Base-by-base conservation (phyloP, 2,797 vertebrate species). In the Todus mexicanus region DNA sequence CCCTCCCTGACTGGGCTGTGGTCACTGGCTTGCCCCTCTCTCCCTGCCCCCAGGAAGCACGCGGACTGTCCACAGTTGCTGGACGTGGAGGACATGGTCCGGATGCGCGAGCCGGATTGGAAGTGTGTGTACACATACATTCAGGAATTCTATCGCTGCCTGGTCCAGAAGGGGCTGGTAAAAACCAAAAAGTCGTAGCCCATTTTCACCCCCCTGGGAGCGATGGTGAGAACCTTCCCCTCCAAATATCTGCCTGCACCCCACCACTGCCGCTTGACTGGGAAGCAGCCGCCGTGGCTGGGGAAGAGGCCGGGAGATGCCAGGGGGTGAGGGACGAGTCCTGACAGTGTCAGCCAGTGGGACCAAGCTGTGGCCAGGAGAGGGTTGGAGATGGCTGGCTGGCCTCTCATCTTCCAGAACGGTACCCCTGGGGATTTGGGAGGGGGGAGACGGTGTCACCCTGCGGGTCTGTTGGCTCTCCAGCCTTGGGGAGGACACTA, bases 51-150 rank as follows among this genome's bases (percentile, higher is more conserved):
- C 98, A 99, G 99, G 99, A 99, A 98, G 96, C 98, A 99, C 98
- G 98, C 98, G 95, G 99, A 99, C 98, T 99, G 99, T 98, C 99
- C 99, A 16, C 99, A 99, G 98, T 98, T 99, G 98, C 98, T 99
- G 98, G 99, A 99, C 93, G 99, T 99, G 98, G 99, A 99, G 97
- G 99, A 99, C 98, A 99, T 99, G 99, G 99, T 99, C 98, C 99
- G 99, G 98, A 98, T 99, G 98, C 98, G 99, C 81, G 99, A 99
- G 97, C 99, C 99, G 4, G 99, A 99, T 98, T 99, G 99, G 99
- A 99, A 99, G 98, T 99, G 99, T 98, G 99, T 99, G 97, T 99
- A 99, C 98, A 99, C 99, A 97, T 99, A 99, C 98, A 98, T 99
- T 98, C 99, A 99, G 98, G 99, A 99, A 97, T 99, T 99, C 98